Evolutionary conservation across 2,797 vertebrate genomes (phyloP), one percentile per base, ranked within the genome.

Genomic region (Lacerta bilineata): DNA sequence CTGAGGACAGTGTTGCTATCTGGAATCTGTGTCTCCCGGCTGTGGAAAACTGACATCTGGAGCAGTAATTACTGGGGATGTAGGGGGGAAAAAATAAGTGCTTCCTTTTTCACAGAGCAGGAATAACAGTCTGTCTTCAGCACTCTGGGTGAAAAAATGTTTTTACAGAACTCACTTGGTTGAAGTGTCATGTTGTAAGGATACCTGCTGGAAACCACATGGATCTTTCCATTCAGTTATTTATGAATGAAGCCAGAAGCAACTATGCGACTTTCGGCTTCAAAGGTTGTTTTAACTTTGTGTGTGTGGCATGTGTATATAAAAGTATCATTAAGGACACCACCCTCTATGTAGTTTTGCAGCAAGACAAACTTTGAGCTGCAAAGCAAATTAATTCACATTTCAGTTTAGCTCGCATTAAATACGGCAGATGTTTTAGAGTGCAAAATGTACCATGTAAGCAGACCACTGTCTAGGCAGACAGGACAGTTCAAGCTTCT

Each of bases 1-100:
- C 87, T 84, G 91, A n/a, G 89, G 83, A 94, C 69, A 75, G 74
- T 78, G 13, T 81, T 76, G 46, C 10, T 80, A 81, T 74, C 39
- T 87, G 92, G 76, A 92, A 88, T 90, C 80, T 93, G 41, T 80
- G 87, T 82, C 90, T 88, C 75, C 75, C 75, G 89, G 83, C 91
- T 29, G 87, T 91, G 92, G 92, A 80, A 89, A 95, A 94, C 43
- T 91, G 83, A 85, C 91, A 92, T 94, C 87, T 93, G 92, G 90
- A 94, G 77, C 90, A 89, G 81, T 80, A 93, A 90, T 94, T 90
- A 91, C 89, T 90, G 90, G 89, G 93, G 91, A 93, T 85, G 85
- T 90, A 94, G 79, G 39, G 39, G 20, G 66, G 43, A 23, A 74
- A n/a, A 68, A 83, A 27, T 13, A 55, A 3, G 55, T 72, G 75